Evolutionary conservation across 2,797 vertebrate species (phyloP).

Genomic region (Poeciliopsis paucimaculata): DNA sequence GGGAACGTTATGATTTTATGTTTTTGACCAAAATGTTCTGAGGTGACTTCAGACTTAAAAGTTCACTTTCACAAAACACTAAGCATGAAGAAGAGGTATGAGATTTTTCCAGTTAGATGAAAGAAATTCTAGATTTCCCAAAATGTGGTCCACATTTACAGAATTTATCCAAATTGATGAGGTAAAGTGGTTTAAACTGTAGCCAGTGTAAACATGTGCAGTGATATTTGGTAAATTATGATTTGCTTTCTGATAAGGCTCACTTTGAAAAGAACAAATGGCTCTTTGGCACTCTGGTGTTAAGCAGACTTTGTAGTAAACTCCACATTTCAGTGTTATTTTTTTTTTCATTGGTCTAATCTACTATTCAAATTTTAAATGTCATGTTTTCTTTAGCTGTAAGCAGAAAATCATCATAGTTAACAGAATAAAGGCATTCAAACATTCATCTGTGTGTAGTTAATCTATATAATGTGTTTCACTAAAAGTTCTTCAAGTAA

Average conservation of each 20-base stretch:
- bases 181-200: neutral
- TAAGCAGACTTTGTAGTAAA: neutral
- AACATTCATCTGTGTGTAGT: neutral
- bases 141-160: too few relatives aligned
- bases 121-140: too few relatives aligned
- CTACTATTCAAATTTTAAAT: neutral
- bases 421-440: neutral
- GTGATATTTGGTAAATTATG: neutral
- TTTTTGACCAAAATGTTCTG: neutral
- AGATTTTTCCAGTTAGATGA: neutral
- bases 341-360: neutral
- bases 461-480: neutral
- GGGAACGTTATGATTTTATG: neutral
- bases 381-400: neutral
- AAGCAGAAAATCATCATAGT: neutral
- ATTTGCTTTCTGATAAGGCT: neutral
- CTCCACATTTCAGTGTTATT: neutral
- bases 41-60: too few relatives aligned
- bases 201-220: neutral
- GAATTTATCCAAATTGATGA: neutral
- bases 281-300: neutral
- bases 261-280: neutral
- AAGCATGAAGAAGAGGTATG: neutral
- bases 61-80: too few relatives aligned
- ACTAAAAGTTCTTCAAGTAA: neutral